phyloP scores from a whole-genome alignment of 1,140 invertebrate species.

The Cyclina sinensis region DNA sequence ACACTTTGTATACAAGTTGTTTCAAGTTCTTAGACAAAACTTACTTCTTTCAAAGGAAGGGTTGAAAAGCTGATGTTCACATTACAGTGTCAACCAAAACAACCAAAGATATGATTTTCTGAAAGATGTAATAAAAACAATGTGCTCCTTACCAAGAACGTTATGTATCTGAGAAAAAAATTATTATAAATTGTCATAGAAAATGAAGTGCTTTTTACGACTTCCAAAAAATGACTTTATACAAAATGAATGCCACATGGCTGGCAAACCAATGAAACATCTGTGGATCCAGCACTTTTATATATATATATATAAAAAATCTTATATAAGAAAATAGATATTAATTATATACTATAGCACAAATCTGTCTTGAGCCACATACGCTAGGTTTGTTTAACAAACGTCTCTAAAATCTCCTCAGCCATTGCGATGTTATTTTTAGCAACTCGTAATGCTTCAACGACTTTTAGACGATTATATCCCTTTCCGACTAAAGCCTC shows the following conservation, averaged over 20 bases:
- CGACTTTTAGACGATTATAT: slow-evolving; percentile 95
- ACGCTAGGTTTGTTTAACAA: slow-evolving; percentile 87
- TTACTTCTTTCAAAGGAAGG: too few species aligned
- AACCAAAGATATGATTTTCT: too few species aligned
- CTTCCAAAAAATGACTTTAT: too few species aligned
- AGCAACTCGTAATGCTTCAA: slow-evolving; percentile 95
- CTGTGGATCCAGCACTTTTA: slow-evolving; percentile 43
- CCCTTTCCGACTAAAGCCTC: slow-evolving; percentile 95
- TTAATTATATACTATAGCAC: slow-evolving; percentile 48
- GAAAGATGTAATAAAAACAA: too few species aligned
- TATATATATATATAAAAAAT: slow-evolving; percentile 34
- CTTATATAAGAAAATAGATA: slow-evolving; percentile 55
- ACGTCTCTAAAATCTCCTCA: slow-evolving; percentile 97
- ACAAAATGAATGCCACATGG: not conserved
- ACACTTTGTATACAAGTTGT: too few species aligned
- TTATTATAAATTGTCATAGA: too few species aligned
- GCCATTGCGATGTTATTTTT: slow-evolving; percentile 98
- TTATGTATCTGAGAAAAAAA: too few species aligned
- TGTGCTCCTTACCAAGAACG: too few species aligned
- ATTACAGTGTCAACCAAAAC: too few species aligned
- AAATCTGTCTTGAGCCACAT: slow-evolving; percentile 26
- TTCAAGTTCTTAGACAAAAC: too few species aligned
- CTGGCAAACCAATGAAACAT: not conserved
- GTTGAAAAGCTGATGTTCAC: too few species aligned
- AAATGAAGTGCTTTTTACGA: too few species aligned